These are phyloP conservation scores for Peromyscus melanophrys DNA, from an alignment of 2,797 vertebrate genomes.

Conservation along the genomic window DNA sequence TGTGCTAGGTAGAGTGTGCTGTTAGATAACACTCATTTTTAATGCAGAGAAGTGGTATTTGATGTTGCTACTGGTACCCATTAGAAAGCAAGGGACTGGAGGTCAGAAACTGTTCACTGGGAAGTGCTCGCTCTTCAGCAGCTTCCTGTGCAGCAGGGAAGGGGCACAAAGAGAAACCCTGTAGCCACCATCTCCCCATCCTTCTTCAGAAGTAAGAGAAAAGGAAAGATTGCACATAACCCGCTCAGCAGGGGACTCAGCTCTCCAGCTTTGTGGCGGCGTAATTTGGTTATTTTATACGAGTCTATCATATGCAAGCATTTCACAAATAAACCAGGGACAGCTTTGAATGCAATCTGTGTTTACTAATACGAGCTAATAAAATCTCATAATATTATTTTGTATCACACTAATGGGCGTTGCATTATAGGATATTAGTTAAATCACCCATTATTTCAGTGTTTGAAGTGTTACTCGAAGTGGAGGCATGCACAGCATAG, in stretches of 20 bases:
- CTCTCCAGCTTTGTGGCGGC: slow-evolving; percentile 86
- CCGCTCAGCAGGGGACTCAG: slow-evolving; percentile 86
- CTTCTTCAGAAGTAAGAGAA: slow-evolving; percentile 83
- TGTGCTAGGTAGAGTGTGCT: slow-evolving; percentile 71
- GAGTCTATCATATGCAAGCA: slow-evolving; percentile 85
- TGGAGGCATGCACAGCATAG: slow-evolving; percentile 47
- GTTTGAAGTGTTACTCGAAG: slow-evolving; percentile 77
- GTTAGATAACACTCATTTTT: slow-evolving; percentile 81
- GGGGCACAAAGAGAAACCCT: slow-evolving; percentile 80
- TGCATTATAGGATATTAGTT: slow-evolving; percentile 87
- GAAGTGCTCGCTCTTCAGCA: slow-evolving; percentile 76
- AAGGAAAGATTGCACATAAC: slow-evolving; percentile 87
- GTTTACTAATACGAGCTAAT: slow-evolving; percentile 88
- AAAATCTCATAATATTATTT: slow-evolving; percentile 88
- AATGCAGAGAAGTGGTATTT: slow-evolving; percentile 78
- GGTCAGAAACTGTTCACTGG: slow-evolving; percentile 76
- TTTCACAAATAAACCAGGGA: slow-evolving; percentile 86
- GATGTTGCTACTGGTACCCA: slow-evolving; percentile 75
- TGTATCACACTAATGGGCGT: slow-evolving; percentile 87
- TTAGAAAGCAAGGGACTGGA: slow-evolving; percentile 74
- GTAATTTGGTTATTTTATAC: slow-evolving; percentile 83
- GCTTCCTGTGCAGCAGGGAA: slow-evolving; percentile 70
- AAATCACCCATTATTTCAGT: slow-evolving; percentile 80
- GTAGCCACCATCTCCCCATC: slow-evolving; percentile 81
- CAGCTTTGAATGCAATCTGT: slow-evolving; percentile 90